Conservation (phyloP, 2,888 invertebrate genomes). For the Therioaphis trifolii region DNA sequence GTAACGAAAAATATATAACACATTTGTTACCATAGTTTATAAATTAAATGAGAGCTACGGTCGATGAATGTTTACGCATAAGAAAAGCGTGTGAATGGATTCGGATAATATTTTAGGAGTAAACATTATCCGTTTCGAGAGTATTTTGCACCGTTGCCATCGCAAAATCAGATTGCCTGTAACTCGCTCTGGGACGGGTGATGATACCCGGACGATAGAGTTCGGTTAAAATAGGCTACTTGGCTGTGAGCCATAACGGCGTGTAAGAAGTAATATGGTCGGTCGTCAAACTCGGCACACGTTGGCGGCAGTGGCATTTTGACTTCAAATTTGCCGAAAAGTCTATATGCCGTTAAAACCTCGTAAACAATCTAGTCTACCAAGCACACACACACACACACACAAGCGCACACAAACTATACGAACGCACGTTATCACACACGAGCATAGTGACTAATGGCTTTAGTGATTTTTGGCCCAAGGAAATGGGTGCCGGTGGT, state of each 20-base stretch:
- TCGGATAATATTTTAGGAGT: too few relatives aligned
- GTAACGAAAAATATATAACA: too few relatives aligned
- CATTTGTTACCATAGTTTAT: too few relatives aligned
- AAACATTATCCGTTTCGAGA: too few relatives aligned
- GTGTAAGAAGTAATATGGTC: background rate
- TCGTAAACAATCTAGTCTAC: background rate
- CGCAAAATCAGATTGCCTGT: too few relatives aligned
- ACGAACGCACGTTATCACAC: background rate
- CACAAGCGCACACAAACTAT: background rate
- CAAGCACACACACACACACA: background rate
- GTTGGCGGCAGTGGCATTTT: background rate
- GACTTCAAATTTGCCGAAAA: background rate
- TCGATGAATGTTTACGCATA: too few relatives aligned
- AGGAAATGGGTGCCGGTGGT: conserved; percentile 23
- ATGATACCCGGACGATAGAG: too few relatives aligned
- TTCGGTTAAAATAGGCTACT: background rate
- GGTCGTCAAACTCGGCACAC: background rate
- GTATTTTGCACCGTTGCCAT: too few relatives aligned
- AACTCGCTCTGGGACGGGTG: too few relatives aligned
- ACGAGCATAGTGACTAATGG: background rate
- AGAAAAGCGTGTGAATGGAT: too few relatives aligned
- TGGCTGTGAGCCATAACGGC: background rate
- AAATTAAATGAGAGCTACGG: too few relatives aligned
- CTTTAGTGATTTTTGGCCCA: conserved; percentile 4
- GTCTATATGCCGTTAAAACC: background rate